phyloP scores from a whole-genome alignment of 2,113 vertebrate genomes.

The Ceyx melanurus region DNA sequence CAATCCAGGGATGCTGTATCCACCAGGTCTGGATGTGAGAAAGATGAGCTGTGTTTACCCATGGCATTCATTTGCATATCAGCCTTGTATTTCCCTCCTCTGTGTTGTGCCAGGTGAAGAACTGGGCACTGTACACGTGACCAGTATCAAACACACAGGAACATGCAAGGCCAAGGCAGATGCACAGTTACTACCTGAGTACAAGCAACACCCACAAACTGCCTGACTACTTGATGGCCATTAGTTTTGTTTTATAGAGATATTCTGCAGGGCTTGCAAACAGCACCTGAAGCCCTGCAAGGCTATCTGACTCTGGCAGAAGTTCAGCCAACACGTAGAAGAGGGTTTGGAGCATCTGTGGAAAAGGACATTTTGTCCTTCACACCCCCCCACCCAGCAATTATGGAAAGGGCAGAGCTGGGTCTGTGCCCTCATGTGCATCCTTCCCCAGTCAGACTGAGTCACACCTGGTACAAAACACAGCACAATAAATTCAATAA shows the following conservation, averaged over 20 bases:
- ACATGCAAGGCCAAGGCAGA: not conserved
- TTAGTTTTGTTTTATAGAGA: not conserved
- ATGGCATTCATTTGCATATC: not conserved
- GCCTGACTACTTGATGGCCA: not conserved
- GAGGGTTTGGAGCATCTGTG: not conserved
- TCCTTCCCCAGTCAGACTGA: not conserved
- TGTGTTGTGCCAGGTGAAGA: not conserved
- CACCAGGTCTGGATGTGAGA: not conserved
- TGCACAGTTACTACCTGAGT: not conserved
- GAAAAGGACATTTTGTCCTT: not conserved
- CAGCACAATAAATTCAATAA: conserved; percentile 20
- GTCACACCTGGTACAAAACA: not conserved
- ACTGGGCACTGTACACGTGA: not conserved
- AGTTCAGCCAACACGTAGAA: not conserved
- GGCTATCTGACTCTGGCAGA: not conserved
- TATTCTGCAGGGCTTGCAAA: not conserved
- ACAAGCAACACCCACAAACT: not conserved
- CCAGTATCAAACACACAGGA: not conserved
- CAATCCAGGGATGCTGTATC: not conserved
- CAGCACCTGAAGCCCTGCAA: not conserved
- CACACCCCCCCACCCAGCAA: not conserved
- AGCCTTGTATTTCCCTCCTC: not conserved
- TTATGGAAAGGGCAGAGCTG: not conserved
- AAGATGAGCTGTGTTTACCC: not conserved
- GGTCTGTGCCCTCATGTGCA: conserved; percentile 7